These are phyloP conservation scores for Heterocephalus glaber DNA, from an alignment of 2,113 vertebrate genomes.

Conservation along the genomic window DNA sequence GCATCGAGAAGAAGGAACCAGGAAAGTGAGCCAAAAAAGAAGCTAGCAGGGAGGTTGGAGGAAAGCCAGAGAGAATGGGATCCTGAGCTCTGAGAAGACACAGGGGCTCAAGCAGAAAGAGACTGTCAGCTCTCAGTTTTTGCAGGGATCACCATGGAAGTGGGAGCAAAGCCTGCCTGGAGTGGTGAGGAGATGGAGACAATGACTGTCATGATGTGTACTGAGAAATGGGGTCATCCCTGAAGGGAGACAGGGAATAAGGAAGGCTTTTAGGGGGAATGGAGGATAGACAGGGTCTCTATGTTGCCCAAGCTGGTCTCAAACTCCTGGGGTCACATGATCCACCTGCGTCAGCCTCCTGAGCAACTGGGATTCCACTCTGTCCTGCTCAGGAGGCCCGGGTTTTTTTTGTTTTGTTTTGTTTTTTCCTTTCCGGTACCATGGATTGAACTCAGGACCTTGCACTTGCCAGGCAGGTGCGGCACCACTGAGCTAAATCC, in stretches of 20 bases:
- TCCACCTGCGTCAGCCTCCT: background rate
- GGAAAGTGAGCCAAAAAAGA: background rate
- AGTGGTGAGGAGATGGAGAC: background rate
- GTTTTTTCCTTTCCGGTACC: too few relatives aligned
- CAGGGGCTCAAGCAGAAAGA: background rate
- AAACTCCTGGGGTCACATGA: background rate
- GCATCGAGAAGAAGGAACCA: background rate
- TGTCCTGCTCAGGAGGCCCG: too few relatives aligned
- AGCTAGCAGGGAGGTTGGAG: background rate
- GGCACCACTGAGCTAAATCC: too few relatives aligned
- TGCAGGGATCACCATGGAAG: background rate
- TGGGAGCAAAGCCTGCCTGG: background rate
- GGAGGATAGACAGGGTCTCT: background rate
- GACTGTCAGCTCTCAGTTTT: background rate
- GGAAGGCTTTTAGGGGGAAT: background rate
- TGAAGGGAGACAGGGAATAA: background rate
- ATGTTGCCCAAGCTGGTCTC: too few relatives aligned
- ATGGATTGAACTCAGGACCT: too few relatives aligned
- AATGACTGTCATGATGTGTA: background rate
- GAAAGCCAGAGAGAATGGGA: background rate
- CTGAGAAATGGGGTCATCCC: background rate
- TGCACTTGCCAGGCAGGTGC: too few relatives aligned
- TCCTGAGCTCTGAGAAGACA: background rate
- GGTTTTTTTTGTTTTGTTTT: too few relatives aligned
- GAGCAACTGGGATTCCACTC: background rate